phyloP scores from a whole-genome alignment of 2,113 vertebrate genomes.

The Cinclus mexicanus region DNA sequence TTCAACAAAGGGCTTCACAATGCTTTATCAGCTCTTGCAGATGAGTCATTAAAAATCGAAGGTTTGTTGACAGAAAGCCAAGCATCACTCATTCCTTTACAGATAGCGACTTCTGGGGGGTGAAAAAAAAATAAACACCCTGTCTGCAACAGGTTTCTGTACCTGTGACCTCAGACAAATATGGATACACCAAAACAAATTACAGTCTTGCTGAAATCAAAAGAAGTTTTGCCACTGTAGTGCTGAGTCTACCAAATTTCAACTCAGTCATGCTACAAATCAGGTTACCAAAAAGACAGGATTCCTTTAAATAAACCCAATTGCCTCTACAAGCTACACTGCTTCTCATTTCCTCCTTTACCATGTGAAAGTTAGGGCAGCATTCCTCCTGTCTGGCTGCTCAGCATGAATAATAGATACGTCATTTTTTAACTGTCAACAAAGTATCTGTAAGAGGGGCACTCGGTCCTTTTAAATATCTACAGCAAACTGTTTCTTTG shows the following conservation, averaged over 20 bases:
- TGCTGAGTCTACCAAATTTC: background rate
- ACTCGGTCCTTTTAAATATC: conserved; percentile 41
- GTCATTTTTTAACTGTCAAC: conserved; percentile 72
- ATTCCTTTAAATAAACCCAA: background rate
- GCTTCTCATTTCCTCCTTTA: background rate
- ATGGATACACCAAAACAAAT: background rate
- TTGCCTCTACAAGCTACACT: background rate
- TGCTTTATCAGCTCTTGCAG: background rate
- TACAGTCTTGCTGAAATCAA: background rate
- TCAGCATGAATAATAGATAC: conserved; percentile 70
- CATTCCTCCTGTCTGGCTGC: conserved; percentile 31
- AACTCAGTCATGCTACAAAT: background rate
- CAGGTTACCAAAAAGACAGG: background rate
- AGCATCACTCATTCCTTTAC: background rate
- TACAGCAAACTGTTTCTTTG: conserved; percentile 42
- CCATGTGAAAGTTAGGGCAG: conserved; percentile 36
- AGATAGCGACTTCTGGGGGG: background rate
- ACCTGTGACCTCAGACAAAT: background rate
- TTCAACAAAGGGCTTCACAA: background rate
- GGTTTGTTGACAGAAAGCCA: background rate
- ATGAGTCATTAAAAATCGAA: background rate
- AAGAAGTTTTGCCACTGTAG: background rate
- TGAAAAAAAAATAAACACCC: background rate
- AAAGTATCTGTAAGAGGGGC: conserved; percentile 54
- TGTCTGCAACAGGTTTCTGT: background rate